Evolutionary conservation across 2,797 vertebrate genomes (phyloP).

Genomic region (Myiotriccus ornatus): DNA sequence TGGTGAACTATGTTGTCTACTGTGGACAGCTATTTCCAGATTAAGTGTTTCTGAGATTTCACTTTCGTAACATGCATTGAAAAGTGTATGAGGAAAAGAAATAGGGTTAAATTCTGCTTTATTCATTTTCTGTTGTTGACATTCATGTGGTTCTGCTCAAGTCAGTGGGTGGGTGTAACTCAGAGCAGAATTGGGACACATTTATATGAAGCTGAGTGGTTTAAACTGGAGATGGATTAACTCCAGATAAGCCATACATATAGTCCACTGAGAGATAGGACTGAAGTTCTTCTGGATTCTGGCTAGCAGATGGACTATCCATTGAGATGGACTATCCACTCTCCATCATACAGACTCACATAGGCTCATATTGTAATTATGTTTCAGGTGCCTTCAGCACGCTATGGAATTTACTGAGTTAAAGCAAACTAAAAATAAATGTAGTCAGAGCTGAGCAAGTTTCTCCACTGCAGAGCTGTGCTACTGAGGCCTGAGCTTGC

Average conservation of each 20-base stretch:
- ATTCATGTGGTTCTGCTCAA: neutral
- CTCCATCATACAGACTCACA: neutral
- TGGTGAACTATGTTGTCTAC: constrained; percentile 1
- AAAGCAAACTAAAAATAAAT: neutral
- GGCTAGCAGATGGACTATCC: neutral
- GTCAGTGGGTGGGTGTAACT: neutral
- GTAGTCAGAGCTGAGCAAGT: neutral
- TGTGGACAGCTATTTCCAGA: constrained; percentile 6
- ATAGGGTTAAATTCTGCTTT: neutral
- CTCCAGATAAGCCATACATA: neutral
- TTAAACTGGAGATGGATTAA: neutral
- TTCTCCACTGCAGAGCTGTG: neutral
- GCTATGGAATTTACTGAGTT: neutral
- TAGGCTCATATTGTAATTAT: neutral
- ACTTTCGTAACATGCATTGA: neutral
- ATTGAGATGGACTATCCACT: neutral
- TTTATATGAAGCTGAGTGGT: neutral
- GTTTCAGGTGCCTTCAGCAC: neutral
- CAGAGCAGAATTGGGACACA: neutral
- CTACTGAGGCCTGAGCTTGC: neutral
- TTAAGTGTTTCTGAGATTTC: neutral
- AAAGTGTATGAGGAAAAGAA: neutral
- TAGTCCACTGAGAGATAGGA: neutral
- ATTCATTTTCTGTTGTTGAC: neutral
- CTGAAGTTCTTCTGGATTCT: neutral